phyloP scores from a whole-genome alignment of 2,888 invertebrate genomes.

The Chirona hameri region DNA sequence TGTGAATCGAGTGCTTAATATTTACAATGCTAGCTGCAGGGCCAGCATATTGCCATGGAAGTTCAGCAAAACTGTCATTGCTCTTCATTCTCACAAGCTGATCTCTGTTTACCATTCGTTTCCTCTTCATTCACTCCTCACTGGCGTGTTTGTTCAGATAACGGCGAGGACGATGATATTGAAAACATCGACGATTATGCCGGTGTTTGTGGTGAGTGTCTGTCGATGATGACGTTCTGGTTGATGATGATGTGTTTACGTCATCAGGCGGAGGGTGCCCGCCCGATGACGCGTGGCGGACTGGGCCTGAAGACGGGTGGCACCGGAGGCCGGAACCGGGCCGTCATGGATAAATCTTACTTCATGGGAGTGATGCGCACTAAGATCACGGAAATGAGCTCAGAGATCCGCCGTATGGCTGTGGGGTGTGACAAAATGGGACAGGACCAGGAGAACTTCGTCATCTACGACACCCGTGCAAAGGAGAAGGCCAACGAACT shows the following conservation, averaged over 20 bases:
- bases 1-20: too few species aligned
- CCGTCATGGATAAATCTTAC: conserved; percentile 76
- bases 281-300: not conserved
- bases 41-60: too few species aligned
- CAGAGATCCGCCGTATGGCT: conserved; percentile 62
- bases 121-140: too few species aligned
- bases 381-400: conserved; percentile 67
- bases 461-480: conserved; percentile 64
- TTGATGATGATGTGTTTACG: not conserved
- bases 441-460: conserved; percentile 62
- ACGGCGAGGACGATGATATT: too few species aligned
- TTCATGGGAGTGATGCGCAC: conserved; percentile 72
- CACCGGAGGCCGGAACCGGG: conserved; percentile 53
- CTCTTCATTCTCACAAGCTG: too few species aligned
- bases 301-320: conserved; percentile 50
- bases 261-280: not conserved
- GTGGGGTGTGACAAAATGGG: conserved; percentile 61
- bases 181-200: too few species aligned
- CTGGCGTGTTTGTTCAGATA: too few species aligned
- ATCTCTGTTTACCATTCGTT: too few species aligned
- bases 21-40: too few species aligned
- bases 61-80: too few species aligned
- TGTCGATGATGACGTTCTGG: not conserved
- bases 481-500: conserved; percentile 64
- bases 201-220: too few species aligned